A percentile compares a stretch with the other conserved stretches of the same genome.
Evolutionary conservation across 2,113 vertebrate genomes (phyloP).

Genomic region (Catagonus wagneri): DNA sequence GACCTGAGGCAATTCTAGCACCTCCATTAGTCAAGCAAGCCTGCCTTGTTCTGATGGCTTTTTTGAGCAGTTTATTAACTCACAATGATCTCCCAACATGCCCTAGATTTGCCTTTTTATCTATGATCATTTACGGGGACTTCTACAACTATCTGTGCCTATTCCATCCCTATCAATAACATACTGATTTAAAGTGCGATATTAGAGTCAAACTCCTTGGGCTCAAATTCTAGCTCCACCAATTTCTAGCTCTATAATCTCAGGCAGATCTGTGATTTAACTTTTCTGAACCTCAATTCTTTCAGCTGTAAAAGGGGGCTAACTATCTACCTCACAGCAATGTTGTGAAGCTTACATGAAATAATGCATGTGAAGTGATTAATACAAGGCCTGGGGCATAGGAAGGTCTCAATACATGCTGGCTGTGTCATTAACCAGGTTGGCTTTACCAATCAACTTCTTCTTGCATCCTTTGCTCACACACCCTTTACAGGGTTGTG

Average conservation of each 20-base stretch:
- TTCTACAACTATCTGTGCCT: too few species aligned
- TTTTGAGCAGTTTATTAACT: too few species aligned
- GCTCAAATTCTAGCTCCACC: constrained; percentile 8
- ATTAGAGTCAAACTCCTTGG: not conserved
- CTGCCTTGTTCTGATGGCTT: too few species aligned
- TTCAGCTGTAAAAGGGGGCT: constrained; percentile 10
- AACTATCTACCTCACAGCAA: not conserved
- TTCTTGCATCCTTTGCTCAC: constrained; percentile 46
- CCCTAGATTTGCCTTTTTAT: too few species aligned
- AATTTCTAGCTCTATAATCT: constrained; percentile 38
- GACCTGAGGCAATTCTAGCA: too few species aligned
- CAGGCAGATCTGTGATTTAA: constrained; percentile 28
- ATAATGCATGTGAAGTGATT: constrained; percentile 12
- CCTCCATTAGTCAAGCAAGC: too few species aligned
- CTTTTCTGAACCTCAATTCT: not conserved
- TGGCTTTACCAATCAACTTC: constrained; percentile 19
- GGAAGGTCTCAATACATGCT: constrained; percentile 33
- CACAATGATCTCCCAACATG: too few species aligned
- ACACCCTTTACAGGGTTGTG: constrained; percentile 15
- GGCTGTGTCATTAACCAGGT: not conserved
- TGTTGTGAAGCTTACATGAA: not conserved
- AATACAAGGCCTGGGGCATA: not conserved
- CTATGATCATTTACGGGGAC: too few species aligned
- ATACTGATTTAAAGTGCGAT: constrained; percentile 37
- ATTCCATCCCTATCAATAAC: not conserved